Base-by-base conservation (phyloP, 2,888 invertebrate species). In the Macrosoma leucophasiata region DNA sequence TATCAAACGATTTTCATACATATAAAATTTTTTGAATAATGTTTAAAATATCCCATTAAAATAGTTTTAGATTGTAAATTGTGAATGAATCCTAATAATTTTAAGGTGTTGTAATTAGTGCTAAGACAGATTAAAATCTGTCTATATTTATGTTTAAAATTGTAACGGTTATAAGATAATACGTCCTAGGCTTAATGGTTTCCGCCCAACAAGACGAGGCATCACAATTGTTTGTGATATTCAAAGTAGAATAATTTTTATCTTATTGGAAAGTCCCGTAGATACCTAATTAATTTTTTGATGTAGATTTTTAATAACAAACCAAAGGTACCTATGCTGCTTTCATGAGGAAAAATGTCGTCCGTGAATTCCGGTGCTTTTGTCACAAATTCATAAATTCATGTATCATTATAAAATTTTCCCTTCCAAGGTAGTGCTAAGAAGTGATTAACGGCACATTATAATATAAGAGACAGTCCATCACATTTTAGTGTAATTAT, bases 51-150 rank as follows among this genome's bases (percentile, higher is more conserved):
- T 24, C 7, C 11, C 13, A 13, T 10, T 14, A 26, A 25, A 13
- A 26, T 26, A 15, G 26, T 7, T 13, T 13, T 26, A 26, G 21
- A 26, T 22, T 73, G 67, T 74, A 72, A 60, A 72, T 73, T 68
- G 62, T 68, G 68, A 77, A 72, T 63, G 75, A 62, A 76, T 79
- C 78, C 79, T 79, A 79, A 62, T 79, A 78, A 62, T 58, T 52
- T 50, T 75, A 75, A 72, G 71, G 56, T 64, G 58, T 61, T 66
- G 46, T 65, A 66, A 58, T 58, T 61, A 58, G 40, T 41, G n/a
- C 13, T 24, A 3, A n/a, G 8, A 13, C 14, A 24, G 1, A 9
- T n/a, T 39, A 36, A 31, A 39, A 35, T 29, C 33, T 33, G 33
- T 37, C 31, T 38, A 39, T 39, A 46, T 41, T 39, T 41, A 43